These are phyloP conservation scores for Drosophila kohkoa DNA, from an alignment of 1,140 invertebrate species.

Conservation along the genomic window DNA sequence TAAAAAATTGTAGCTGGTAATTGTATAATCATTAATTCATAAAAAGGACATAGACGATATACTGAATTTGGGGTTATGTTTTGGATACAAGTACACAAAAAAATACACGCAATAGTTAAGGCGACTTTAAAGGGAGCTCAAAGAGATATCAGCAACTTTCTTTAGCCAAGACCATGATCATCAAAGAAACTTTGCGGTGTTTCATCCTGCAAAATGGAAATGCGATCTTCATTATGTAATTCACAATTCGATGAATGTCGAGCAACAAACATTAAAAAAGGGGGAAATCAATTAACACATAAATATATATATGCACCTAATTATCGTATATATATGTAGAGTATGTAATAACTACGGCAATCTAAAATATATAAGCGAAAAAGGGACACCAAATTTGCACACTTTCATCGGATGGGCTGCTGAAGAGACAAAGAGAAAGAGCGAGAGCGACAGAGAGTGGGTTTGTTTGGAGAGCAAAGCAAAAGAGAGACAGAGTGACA, in stretches of 20 bases:
- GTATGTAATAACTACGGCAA: slow-evolving; percentile 2
- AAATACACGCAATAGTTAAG: slow-evolving; percentile 70
- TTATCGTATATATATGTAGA: background rate
- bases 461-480: slow-evolving; percentile 17
- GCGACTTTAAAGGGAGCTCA: slow-evolving; percentile 64
- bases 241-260: slow-evolving; percentile 16
- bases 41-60: slow-evolving; percentile 50
- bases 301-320: slow-evolving; percentile 8
- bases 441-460: background rate
- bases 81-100: slow-evolving; percentile 51
- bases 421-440: slow-evolving; percentile 4
- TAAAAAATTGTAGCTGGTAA: slow-evolving; percentile 40
- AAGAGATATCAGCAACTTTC: slow-evolving; percentile 76
- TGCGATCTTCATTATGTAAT: slow-evolving; percentile 67
- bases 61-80: slow-evolving; percentile 50
- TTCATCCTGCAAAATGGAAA: slow-evolving; percentile 95
- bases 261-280: slow-evolving; percentile 26
- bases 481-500: slow-evolving; percentile 29
- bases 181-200: slow-evolving; percentile 99
- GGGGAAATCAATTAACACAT: slow-evolving; percentile 14
- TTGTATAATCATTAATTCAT: slow-evolving; percentile 37
- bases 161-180: slow-evolving; percentile 97
- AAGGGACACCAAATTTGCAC: slow-evolving; percentile 21
- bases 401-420: slow-evolving; percentile 3
- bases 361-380: slow-evolving; percentile 7